phyloP scores from a whole-genome alignment of 1,140 invertebrate species.

The Trichonephila clavata region DNA sequence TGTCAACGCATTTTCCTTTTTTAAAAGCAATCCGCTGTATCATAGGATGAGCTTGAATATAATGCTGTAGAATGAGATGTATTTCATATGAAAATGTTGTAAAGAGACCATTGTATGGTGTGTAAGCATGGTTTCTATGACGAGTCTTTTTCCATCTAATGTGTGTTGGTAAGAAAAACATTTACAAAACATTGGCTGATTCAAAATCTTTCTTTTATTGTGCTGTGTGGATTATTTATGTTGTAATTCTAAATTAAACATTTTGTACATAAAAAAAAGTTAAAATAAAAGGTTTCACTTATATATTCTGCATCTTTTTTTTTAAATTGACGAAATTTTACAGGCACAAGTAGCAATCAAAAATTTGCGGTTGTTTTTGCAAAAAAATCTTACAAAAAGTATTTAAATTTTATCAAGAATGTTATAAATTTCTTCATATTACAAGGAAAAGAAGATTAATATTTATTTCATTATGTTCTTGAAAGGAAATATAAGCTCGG shows the following conservation, averaged over 20 bases:
- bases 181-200: not conserved
- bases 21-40: constrained; percentile 48
- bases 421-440: no score
- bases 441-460: no score
- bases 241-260: constrained; percentile 34
- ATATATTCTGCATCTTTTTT: not conserved
- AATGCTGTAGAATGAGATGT: not conserved
- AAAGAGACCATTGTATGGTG: constrained; percentile 3
- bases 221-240: constrained; percentile 33
- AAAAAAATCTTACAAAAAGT: no score
- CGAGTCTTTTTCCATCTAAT: constrained; percentile 24
- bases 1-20: not conserved
- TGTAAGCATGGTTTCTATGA: not conserved
- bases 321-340: not conserved
- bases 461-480: no score
- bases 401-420: no score
- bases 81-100: constrained; percentile 6
- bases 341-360: no score
- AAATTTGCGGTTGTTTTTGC: no score
- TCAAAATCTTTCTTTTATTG: not conserved
- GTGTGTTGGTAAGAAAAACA: not conserved
- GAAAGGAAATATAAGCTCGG: no score
- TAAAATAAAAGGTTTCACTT: constrained; percentile 60
- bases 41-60: constrained; percentile 67
- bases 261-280: constrained; percentile 51